These are phyloP conservation scores for Neostethus bicornis DNA, from an alignment of 2,797 vertebrate genomes.

Conservation along the genomic window DNA sequence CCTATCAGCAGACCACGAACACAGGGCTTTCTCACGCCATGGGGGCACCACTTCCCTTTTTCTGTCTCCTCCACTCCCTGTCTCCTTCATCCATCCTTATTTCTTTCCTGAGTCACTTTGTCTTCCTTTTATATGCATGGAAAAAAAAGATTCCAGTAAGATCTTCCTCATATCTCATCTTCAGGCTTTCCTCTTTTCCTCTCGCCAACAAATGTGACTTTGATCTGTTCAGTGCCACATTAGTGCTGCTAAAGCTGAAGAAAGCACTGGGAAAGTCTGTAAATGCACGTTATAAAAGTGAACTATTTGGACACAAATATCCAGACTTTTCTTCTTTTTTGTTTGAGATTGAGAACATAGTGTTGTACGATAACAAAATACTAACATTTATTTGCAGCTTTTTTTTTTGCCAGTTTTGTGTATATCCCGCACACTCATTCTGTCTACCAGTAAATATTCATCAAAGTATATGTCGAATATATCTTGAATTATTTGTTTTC, in stretches of 20 bases:
- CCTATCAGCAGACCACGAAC: slow-evolving; percentile 68
- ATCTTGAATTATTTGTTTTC: too few species aligned
- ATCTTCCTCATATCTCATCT: slow-evolving; percentile 48
- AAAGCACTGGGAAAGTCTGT: not conserved
- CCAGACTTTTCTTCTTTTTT: slow-evolving; percentile 12
- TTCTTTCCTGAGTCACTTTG: slow-evolving; percentile 26
- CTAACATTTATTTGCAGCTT: not conserved
- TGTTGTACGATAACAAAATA: too few species aligned
- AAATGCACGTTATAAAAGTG: slow-evolving; percentile 8
- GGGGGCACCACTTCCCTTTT: slow-evolving; percentile 68
- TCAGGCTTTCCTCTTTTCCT: slow-evolving; percentile 28
- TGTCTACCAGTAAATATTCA: too few species aligned
- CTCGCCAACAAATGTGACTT: slow-evolving; percentile 17
- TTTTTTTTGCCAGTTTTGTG: too few species aligned
- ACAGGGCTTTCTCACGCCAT: slow-evolving; percentile 74
- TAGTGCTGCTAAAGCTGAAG: slow-evolving; percentile 3
- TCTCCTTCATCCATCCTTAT: slow-evolving; percentile 43
- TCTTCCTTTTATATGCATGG: slow-evolving; percentile 30
- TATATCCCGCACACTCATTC: too few species aligned
- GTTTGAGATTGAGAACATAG: not conserved
- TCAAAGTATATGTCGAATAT: too few species aligned
- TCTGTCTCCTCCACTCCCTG: slow-evolving; percentile 60
- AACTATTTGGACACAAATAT: slow-evolving; percentile 12
- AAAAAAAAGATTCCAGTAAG: slow-evolving; percentile 31
- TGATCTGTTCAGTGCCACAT: not conserved